Percentiles rank a stretch among this genome's conserved stretches.
Conservation (phyloP, 2,888 invertebrate species). For the Eledona agricola region DNA sequence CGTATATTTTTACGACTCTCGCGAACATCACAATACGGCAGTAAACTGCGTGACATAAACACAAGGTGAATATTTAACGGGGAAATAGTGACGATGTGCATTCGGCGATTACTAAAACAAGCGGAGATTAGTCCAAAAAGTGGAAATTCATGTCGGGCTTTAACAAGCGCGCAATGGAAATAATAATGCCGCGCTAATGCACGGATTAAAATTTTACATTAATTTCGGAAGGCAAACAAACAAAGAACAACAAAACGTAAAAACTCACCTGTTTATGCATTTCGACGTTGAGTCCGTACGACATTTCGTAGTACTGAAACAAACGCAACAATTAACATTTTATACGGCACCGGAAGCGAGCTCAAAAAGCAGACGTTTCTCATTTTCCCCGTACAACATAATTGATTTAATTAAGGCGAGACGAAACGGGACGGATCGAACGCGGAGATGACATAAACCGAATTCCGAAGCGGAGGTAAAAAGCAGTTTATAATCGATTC, state of each 20-base stretch:
- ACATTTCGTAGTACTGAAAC: conserved; percentile 96
- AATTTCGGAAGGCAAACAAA: conserved; percentile 24
- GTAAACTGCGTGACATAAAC: conserved; percentile 21
- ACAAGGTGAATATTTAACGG: conserved; percentile 27
- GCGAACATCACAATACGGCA: conserved; percentile 1
- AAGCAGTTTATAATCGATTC: conserved; percentile 21
- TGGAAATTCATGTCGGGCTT: conserved; percentile 46
- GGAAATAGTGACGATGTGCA: conserved; percentile 18
- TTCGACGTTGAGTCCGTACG: conserved; percentile 95
- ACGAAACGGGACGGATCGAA: conserved; percentile 5
- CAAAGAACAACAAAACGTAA: conserved; percentile 1
- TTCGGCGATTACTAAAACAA: conserved; percentile 42
- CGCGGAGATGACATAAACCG: conserved; percentile 14
- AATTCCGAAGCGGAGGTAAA: conserved; percentile 18
- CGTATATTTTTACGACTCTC: too few species aligned
- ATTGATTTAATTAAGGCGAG: conserved; percentile 15
- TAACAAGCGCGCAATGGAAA: conserved; percentile 37
- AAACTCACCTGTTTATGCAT: conserved; percentile 94
- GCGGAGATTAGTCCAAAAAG: conserved; percentile 45
- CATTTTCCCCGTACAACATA: too few species aligned
- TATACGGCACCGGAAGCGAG: neutral
- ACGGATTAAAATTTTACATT: conserved; percentile 40
- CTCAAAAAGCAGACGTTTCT: conserved; percentile 4
- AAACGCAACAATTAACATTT: conserved; percentile 9
- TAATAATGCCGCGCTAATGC: conserved; percentile 39